Evolutionary conservation across 2,797 vertebrate genomes (phyloP).

Genomic region (Cryptoprocta ferox): DNA sequence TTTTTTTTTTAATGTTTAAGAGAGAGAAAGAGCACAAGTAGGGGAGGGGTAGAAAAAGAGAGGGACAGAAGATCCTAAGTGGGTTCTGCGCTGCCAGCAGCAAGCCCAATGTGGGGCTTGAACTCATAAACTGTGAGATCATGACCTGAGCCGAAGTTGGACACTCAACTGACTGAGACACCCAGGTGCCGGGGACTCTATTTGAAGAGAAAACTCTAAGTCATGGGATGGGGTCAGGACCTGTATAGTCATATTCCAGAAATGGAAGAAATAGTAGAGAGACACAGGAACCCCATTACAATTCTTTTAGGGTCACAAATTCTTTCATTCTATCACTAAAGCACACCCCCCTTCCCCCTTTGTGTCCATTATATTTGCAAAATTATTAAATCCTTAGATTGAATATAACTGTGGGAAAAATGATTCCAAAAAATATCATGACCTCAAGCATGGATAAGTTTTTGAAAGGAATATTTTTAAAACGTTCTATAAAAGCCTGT

Average conservation of each 20-base stretch:
- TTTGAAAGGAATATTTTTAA: background rate
- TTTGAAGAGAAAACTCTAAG: slow-evolving; percentile 1
- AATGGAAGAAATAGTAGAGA: background rate
- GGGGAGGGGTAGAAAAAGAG: no score
- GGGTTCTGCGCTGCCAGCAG: no score
- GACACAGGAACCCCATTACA: background rate
- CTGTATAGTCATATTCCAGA: background rate
- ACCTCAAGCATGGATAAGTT: background rate
- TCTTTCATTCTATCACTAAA: slow-evolving; percentile 1
- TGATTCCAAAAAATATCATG: background rate
- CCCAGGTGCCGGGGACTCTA: background rate
- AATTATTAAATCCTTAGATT: background rate
- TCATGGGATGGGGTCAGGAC: background rate
- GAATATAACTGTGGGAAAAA: background rate
- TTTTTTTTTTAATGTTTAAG: no score
- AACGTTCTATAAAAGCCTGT: background rate
- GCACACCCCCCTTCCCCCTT: background rate
- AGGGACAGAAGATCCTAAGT: no score
- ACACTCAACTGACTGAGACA: no score
- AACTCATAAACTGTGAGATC: no score
- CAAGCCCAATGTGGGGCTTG: no score
- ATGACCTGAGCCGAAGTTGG: no score
- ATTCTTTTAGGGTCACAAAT: background rate
- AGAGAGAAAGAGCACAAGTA: no score
- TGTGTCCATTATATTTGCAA: background rate